Evolutionary conservation across 2,888 invertebrate species (phyloP).

Genomic region (Volucella inanis): DNA sequence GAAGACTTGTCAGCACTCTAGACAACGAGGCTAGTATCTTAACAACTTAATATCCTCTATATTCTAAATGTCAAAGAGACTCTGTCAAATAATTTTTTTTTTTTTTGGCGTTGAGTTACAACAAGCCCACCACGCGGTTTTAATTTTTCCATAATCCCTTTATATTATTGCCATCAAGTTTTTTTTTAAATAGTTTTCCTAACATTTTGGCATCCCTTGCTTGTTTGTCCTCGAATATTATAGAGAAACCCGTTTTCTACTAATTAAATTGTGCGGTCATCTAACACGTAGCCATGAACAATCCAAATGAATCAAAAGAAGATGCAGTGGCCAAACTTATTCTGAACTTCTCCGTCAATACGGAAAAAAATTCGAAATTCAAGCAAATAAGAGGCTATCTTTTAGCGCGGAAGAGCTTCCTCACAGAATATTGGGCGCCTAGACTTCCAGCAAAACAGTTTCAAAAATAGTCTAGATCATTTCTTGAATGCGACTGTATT

Average conservation of each 20-base stretch:
- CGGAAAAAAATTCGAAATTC: constrained; percentile 9
- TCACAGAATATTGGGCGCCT: constrained; percentile 7
- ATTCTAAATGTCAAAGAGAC: too few species aligned
- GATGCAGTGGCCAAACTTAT: constrained; percentile 8
- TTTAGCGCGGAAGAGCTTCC: background rate
- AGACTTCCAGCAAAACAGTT: too few species aligned
- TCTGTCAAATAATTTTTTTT: too few species aligned
- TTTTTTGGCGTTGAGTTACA: too few species aligned
- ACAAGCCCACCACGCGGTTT: too few species aligned
- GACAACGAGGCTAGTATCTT: too few species aligned
- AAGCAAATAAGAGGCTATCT: constrained; percentile 11
- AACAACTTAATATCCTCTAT: too few species aligned
- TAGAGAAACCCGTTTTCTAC: background rate
- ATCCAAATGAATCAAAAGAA: background rate
- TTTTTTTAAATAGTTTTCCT: background rate
- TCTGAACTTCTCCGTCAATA: constrained; percentile 16
- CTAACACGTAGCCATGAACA: background rate
- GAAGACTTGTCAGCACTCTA: too few species aligned
- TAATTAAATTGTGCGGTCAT: background rate
- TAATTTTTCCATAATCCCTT: too few species aligned
- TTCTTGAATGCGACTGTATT: constrained; percentile 41
- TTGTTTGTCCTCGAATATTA: background rate
- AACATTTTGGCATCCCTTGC: constrained; percentile 17
- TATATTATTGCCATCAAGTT: too few species aligned
- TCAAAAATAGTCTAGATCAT: too few species aligned